A percentile compares a stretch with the other conserved stretches of the same genome.
These are phyloP conservation scores for Hirudo medicinalis DNA, from an alignment of 1,140 invertebrate species.

Conservation along the genomic window DNA sequence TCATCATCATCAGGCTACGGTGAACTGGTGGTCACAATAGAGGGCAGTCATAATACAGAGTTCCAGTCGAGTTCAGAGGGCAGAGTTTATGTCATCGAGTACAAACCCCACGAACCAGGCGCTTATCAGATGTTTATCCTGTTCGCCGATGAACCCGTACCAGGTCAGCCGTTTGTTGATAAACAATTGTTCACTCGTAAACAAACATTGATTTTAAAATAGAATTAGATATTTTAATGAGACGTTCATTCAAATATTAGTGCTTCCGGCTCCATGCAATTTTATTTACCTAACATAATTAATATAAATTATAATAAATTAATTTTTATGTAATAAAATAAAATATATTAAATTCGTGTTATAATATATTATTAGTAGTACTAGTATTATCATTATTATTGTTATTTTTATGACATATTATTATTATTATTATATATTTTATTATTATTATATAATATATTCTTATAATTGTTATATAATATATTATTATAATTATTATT, in stretches of 20 bases:
- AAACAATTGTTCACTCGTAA: background rate
- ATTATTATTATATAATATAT: too few species aligned
- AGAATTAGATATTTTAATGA: too few species aligned
- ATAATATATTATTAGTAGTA: too few species aligned
- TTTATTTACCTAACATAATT: too few species aligned
- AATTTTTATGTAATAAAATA: too few species aligned
- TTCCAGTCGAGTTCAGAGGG: slow-evolving; percentile 64
- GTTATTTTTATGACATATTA: too few species aligned
- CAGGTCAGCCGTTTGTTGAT: slow-evolving; percentile 36
- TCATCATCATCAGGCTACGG: slow-evolving; percentile 53
- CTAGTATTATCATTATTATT: too few species aligned
- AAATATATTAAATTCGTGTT: too few species aligned
- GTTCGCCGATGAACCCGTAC: slow-evolving; percentile 92
- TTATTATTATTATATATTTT: background rate
- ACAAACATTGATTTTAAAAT: background rate
- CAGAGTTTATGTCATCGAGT: slow-evolving; percentile 63
- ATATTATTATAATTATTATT: too few species aligned
- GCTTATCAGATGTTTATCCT: slow-evolving; percentile 82
- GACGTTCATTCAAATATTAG: too few species aligned
- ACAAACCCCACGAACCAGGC: slow-evolving; percentile 79
- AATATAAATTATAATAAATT: too few species aligned
- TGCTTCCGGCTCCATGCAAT: too few species aligned
- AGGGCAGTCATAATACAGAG: slow-evolving; percentile 86
- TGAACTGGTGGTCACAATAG: slow-evolving; percentile 73
- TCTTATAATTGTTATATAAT: background rate